Evolutionary conservation across 2,888 invertebrate genomes (phyloP).

Genomic region (Leptopilina myrica): DNA sequence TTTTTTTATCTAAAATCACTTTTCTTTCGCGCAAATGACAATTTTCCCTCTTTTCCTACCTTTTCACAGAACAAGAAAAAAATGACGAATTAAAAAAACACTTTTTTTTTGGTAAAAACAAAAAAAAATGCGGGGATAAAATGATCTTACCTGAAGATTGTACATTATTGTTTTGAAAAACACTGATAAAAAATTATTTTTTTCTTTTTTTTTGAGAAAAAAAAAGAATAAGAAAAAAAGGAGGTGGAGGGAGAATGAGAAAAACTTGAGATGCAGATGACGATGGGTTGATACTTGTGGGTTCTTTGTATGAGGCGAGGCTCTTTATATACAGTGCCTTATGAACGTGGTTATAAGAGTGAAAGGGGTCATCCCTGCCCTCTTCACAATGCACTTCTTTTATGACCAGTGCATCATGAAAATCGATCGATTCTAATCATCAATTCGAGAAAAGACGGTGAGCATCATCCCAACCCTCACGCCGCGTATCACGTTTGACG

Average conservation of each 20-base stretch:
- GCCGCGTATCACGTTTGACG: not conserved
- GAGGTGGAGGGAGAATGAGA: slow-evolving; percentile 60
- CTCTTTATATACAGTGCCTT: slow-evolving; percentile 75
- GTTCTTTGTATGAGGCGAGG: slow-evolving; percentile 73
- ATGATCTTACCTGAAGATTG: too few species aligned
- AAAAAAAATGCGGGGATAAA: too few species aligned
- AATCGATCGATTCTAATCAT: slow-evolving; percentile 31
- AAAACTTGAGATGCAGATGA: slow-evolving; percentile 70
- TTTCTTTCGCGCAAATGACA: too few species aligned
- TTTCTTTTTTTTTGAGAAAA: too few species aligned
- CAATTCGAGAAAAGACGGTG: not conserved
- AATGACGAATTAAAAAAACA: too few species aligned
- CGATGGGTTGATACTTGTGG: slow-evolving; percentile 74
- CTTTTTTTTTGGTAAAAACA: too few species aligned
- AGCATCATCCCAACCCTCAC: not conserved
- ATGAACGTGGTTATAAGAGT: slow-evolving; percentile 72
- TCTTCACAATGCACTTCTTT: slow-evolving; percentile 73
- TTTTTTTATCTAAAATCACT: too few species aligned
- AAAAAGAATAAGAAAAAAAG: slow-evolving; percentile 63
- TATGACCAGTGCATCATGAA: slow-evolving; percentile 70
- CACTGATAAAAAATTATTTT: too few species aligned
- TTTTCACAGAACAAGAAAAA: too few species aligned
- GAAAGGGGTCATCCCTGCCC: slow-evolving; percentile 77
- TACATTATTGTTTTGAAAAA: too few species aligned
- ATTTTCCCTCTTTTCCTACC: too few species aligned